Conservation (phyloP, 2,888 invertebrate species). For the Stratiomys singularior region DNA sequence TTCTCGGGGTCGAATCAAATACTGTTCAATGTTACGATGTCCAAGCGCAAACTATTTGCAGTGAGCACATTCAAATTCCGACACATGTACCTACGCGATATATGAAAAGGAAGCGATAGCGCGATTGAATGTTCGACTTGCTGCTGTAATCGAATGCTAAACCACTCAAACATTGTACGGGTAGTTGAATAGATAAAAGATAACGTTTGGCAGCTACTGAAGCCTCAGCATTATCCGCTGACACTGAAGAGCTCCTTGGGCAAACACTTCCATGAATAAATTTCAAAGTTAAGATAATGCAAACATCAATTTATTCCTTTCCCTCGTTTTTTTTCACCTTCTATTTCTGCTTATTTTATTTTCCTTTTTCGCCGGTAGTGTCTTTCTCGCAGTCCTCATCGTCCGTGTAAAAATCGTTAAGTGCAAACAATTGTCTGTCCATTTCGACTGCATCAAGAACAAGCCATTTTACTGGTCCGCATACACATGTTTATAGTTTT, state of each 20-base stretch:
- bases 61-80: too few relatives aligned
- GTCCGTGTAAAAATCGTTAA: conserved; percentile 65
- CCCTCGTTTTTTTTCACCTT: conserved; percentile 58
- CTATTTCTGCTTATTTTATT: background rate
- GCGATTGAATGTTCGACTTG: conserved; percentile 16
- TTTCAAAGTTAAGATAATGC: conserved; percentile 49
- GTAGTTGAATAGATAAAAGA: conserved; percentile 50
- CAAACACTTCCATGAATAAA: conserved; percentile 52
- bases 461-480: conserved; percentile 42
- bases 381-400: conserved; percentile 47
- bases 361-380: background rate
- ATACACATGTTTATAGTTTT: conserved; percentile 36
- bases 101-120: background rate
- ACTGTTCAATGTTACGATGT: too few relatives aligned
- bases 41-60: too few relatives aligned
- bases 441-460: conserved; percentile 59
- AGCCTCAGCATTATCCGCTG: conserved; percentile 47
- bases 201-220: conserved; percentile 49
- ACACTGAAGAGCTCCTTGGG: conserved; percentile 47
- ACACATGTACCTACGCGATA: background rate
- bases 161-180: conserved; percentile 42
- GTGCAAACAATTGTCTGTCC: conserved; percentile 66
- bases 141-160: conserved; percentile 37
- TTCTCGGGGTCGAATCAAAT: too few relatives aligned
- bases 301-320: conserved; percentile 51